A percentile compares a stretch with the other conserved stretches of the same genome.
Evolutionary conservation across 2,113 vertebrate species (phyloP).

Genomic region (Ictidomys tridecemlineatus): DNA sequence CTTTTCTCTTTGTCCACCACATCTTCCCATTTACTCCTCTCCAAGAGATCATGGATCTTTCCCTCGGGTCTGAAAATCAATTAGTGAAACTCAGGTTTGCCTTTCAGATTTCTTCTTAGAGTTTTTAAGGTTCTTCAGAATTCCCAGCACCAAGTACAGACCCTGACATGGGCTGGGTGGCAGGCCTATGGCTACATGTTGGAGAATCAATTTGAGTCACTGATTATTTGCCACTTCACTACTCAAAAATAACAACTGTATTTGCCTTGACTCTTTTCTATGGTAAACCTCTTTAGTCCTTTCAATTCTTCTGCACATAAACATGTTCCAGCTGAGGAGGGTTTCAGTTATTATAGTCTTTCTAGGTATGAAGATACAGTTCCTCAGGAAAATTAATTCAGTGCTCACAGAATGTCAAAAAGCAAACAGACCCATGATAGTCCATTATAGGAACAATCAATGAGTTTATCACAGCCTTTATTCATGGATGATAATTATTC

Average conservation of each 20-base stretch:
- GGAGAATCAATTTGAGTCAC: not conserved
- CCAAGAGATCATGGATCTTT: not conserved
- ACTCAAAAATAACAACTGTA: not conserved
- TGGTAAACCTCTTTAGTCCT: not conserved
- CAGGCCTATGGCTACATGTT: not conserved
- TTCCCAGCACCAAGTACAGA: not conserved
- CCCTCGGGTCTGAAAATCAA: not conserved
- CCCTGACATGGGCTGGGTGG: not conserved
- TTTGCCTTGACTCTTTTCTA: not conserved
- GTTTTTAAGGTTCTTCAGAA: not conserved
- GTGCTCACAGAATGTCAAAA: not conserved
- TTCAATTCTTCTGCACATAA: not conserved
- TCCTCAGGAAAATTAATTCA: not conserved
- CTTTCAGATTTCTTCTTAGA: not conserved
- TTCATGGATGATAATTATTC: not conserved
- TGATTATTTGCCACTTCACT: not conserved
- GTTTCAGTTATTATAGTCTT: not conserved
- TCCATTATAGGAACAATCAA: not conserved
- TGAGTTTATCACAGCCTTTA: not conserved
- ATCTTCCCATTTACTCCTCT: not conserved
- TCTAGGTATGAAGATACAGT: not conserved
- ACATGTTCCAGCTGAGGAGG: not conserved
- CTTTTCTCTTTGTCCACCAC: not conserved
- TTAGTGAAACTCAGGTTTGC: not conserved
- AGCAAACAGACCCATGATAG: not conserved